phyloP scores from a whole-genome alignment of 2,888 invertebrate genomes.

The Nomada ferruginata region DNA sequence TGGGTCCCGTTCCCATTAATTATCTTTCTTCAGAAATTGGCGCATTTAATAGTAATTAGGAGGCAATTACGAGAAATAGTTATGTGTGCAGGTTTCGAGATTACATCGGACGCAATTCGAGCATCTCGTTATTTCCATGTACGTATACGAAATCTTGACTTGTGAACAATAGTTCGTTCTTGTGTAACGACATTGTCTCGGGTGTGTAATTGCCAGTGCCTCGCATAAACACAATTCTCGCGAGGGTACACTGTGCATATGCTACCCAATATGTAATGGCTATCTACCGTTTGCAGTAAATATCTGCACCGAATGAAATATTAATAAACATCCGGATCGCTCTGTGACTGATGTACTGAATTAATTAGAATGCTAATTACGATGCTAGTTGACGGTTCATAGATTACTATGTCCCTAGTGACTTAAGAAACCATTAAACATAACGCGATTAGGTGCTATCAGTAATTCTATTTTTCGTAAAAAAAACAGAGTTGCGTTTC shows the following conservation, averaged over 20 bases:
- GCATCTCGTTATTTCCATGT: background rate
- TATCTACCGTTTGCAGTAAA: background rate
- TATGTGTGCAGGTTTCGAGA: background rate
- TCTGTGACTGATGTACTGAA: no score
- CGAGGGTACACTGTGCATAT: background rate
- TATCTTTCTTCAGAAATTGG: background rate
- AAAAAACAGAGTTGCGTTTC: no score
- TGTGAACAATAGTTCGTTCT: slow-evolving; percentile 5
- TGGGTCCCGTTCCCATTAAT: background rate
- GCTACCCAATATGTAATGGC: background rate
- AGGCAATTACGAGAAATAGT: background rate
- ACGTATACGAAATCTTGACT: slow-evolving; percentile 9
- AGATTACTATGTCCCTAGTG: no score
- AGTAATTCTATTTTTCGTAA: no score
- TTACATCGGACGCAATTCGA: slow-evolving; percentile 14
- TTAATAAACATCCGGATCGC: background rate
- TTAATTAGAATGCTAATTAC: background rate
- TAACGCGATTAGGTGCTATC: no score
- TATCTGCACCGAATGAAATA: background rate
- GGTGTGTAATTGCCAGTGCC: background rate
- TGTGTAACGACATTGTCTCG: slow-evolving; percentile 2
- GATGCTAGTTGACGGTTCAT: background rate
- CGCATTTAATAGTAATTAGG: slow-evolving; percentile 2
- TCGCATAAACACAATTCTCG: background rate
- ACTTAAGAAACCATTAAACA: no score